These are phyloP conservation scores for Helostoma temminkii DNA, from an alignment of 2,797 vertebrate species.

Conservation along the genomic window DNA sequence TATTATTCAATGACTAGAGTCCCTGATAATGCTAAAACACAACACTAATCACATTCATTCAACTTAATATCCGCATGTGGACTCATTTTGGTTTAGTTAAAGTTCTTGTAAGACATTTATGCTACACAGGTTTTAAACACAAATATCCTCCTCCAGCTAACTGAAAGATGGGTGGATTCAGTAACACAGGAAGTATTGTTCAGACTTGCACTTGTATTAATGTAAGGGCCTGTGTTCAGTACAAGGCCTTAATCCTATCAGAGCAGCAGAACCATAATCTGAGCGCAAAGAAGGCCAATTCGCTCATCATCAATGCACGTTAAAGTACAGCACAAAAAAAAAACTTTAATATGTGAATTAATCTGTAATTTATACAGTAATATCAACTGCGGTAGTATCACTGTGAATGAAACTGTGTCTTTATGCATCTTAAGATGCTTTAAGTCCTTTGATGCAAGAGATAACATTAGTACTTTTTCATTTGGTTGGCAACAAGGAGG, in stretches of 20 bases:
- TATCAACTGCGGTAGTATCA: neutral
- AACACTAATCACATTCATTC: no score
- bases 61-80: no score
- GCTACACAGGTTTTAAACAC: no score
- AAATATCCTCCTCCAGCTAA: no score
- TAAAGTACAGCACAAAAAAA: slow-evolving; percentile 1
- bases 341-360: neutral
- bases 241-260: slow-evolving; percentile 21
- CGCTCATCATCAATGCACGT: neutral
- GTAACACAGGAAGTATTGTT: neutral
- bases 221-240: neutral
- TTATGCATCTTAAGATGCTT: neutral
- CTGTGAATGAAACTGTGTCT: neutral
- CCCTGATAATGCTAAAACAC: no score
- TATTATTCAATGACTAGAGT: no score
- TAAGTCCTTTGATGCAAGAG: neutral
- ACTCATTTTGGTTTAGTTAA: no score
- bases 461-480: neutral
- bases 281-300: neutral
- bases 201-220: neutral
- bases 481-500: neutral
- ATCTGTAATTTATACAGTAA: neutral
- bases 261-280: neutral
- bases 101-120: neutral
- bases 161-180: no score